Evolutionary conservation across 2,113 vertebrate species (phyloP).

Genomic region (Phainopepla nitens): DNA sequence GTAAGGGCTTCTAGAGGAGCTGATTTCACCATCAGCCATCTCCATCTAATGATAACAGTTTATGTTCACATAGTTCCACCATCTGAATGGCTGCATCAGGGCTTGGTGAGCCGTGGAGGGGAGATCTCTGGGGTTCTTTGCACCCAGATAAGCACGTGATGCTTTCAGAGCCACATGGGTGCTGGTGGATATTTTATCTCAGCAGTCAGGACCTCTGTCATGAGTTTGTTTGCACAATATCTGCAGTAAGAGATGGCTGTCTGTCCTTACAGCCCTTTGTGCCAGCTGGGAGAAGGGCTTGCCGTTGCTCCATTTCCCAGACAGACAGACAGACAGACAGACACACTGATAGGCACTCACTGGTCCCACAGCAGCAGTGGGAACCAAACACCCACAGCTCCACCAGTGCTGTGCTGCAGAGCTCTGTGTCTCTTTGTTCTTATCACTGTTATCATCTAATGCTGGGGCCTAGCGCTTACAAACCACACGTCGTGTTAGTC

Average conservation of each 20-base stretch:
- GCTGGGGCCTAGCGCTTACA: neutral
- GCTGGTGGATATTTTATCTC: neutral
- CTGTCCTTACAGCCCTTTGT: neutral
- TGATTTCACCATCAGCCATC: neutral
- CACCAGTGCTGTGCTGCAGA: neutral
- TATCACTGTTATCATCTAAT: neutral
- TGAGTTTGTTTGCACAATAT: neutral
- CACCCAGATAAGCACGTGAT: accelerated
- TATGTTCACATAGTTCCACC: neutral
- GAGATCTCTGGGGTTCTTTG: neutral
- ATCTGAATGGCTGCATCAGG: neutral
- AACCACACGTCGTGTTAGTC: neutral
- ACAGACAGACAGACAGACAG: neutral
- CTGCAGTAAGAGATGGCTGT: accelerated
- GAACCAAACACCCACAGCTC: neutral
- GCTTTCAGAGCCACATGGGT: neutral
- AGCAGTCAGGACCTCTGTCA: neutral
- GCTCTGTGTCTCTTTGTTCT: neutral
- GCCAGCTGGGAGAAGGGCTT: neutral
- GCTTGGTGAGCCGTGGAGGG: neutral
- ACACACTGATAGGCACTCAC: neutral
- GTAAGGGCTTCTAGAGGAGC: neutral
- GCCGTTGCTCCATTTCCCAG: neutral
- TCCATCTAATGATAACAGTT: neutral
- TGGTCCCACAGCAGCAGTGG: neutral